phyloP scores from a whole-genome alignment of 2,113 vertebrate species.

The Coptodon bakossiorum region DNA sequence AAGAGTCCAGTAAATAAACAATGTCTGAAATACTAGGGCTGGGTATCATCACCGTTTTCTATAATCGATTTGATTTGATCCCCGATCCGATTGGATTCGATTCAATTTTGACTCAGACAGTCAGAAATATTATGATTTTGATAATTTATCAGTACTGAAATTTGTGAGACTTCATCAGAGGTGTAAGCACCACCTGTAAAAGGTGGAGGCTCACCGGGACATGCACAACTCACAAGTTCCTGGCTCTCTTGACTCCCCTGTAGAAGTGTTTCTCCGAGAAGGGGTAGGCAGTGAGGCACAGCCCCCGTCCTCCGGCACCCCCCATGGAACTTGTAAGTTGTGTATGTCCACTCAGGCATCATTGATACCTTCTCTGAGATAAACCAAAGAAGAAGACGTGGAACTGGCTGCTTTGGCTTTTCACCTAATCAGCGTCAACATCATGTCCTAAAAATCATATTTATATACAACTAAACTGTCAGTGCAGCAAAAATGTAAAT shows the following conservation, averaged over 20 bases:
- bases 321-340: background rate
- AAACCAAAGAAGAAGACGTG: background rate
- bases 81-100: background rate
- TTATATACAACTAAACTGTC: background rate
- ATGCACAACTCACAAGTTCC: background rate
- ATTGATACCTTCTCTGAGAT: background rate
- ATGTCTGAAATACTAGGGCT: background rate
- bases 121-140: background rate
- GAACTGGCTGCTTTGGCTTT: background rate
- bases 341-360: background rate
- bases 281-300: background rate
- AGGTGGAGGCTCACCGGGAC: background rate
- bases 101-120: background rate
- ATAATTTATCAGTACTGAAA: background rate
- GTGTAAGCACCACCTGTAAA: background rate
- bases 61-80: background rate
- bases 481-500: background rate
- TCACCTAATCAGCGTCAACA: background rate
- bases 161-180: background rate
- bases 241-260: background rate
- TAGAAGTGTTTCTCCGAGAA: background rate
- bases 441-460: background rate
- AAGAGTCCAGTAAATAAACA: background rate
- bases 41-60: background rate
- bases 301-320: accelerated